Base-by-base conservation (phyloP, 37 sponge, comb jelly and placozoan species). In the Ephydatia muelleri region DNA sequence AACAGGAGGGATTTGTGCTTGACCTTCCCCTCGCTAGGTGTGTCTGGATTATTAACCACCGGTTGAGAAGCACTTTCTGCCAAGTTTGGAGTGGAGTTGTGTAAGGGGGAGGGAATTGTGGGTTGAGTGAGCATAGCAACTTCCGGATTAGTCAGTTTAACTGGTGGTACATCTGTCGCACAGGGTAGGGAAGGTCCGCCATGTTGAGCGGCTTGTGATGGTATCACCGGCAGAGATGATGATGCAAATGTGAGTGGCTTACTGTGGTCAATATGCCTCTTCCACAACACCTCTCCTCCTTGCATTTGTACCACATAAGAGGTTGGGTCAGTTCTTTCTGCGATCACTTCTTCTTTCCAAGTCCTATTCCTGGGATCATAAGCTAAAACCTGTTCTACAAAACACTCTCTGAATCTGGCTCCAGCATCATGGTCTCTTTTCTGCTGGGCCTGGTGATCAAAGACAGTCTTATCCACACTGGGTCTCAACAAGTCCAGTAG, bases 341-440 rank as follows among this genome's bases (percentile, higher is more conserved):
- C 14, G 25, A 65, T 68, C 14, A 33, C 31, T 8, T 5, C 75
- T 74, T 28, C 23, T 30, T 32, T 74, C 35, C 75, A 74, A 3
- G 5, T 74, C 25, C 5, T 27, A 31, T 27, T 16, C 23, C 27
- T n/a, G 27, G 49, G 57, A 5, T 48, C 27, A 43, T 49, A 34
- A 65, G 66, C 80, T 32, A 80, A 4, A 25, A 80, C 80, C 4
- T 49, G 25, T 30, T 65, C 43, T 43, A 88, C 77, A 9, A 11
- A 25, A 77, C 68, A 76, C 23, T 82, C 65, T 70, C 78, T 26
- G 14, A 30, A 22, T 27, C 49, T 40, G 38, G 82, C 48, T 39
- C 67, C 84, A 23, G 30, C 38, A 48, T 83, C 84, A 80, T 89
- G 79, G 22, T 3, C 68, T 68, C 25, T n/a, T 43, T 83, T 79